A percentile compares a stretch with the other conserved stretches of the same genome.
These are phyloP conservation scores for Amblyjoppa fuscipennis DNA, from an alignment of 2,888 invertebrate species.

Conservation along the genomic window DNA sequence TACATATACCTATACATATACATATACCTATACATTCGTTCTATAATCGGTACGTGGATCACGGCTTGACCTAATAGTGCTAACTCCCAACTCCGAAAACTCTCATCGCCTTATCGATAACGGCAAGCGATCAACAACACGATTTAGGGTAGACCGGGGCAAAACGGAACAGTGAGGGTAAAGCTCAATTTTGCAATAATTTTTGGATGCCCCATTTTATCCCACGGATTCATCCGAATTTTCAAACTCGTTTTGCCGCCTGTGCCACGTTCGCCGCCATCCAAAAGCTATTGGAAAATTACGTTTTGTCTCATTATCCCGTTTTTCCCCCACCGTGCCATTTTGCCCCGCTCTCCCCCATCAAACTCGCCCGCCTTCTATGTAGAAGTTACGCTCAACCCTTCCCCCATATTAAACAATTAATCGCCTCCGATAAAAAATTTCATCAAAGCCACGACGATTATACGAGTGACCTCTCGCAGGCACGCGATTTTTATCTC, in stretches of 20 bases:
- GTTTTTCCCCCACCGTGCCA: no score
- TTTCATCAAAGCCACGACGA: background rate
- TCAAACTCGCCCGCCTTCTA: slow-evolving; percentile 8
- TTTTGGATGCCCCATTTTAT: no score
- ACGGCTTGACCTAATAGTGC: slow-evolving; percentile 56
- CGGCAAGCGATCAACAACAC: slow-evolving; percentile 30
- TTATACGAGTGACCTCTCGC: slow-evolving; percentile 3
- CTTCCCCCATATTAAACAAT: background rate
- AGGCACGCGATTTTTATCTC: slow-evolving; percentile 43
- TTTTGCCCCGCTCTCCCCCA: background rate
- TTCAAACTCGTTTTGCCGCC: no score
- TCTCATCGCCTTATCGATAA: slow-evolving; percentile 46
- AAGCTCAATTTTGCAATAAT: no score
- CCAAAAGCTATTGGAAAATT: no score
- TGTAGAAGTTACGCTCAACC: background rate
- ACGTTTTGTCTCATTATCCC: no score
- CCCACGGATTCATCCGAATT: no score
- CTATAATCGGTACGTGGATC: slow-evolving; percentile 6
- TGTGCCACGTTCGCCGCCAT: no score
- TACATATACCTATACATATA: background rate
- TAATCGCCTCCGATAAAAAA: background rate
- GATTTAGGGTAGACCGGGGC: background rate
- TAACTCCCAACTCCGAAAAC: slow-evolving; percentile 43
- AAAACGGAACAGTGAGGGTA: no score
- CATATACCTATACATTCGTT: slow-evolving; percentile 9